Evolutionary conservation across 2,888 invertebrate genomes (phyloP), one percentile per base, ranked within the genome.

Genomic region (Timandra comae): DNA sequence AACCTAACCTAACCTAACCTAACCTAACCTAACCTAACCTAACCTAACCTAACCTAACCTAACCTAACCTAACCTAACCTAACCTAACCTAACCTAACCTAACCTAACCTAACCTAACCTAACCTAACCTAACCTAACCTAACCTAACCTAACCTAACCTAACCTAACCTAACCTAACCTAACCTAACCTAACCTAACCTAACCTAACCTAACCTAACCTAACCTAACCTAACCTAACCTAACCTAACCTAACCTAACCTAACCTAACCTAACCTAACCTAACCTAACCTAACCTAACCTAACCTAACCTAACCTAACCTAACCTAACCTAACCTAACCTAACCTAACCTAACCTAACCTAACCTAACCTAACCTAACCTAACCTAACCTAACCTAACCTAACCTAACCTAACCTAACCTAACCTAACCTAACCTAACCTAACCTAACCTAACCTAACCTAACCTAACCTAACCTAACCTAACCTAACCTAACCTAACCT

Each of bases 41-140:
- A 40, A 40, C 34, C 34, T 34, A 34, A 34, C 29, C 29, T 34
- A 29, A 25, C 41, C 41, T 40, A 41, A 43, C 43, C 45, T 43
- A 46, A 46, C 49, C 49, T 47, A 46, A 49, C 49, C 49, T 49
- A 49, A 43, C 43, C 48, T 43, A 49, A 43, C 45, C 45, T 38
- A 46, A 36, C 43, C 41, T 38, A 43, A 38, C 46, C 38, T 39
- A 36, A 41, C 39, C 40, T 42, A 40, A 40, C 39, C 42, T 40
- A 36, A 41, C 44, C 44, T 38, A 38, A 41, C 44, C 41, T 38
- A 41, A 44, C 41, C 44, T 43, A 37, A 43, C 39, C 38, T 41
- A 35, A 7, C 29, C 21, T 21, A 21, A 21, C 21, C 21, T 21
- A 21, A 38, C 38, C 40, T 40, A 40, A 40, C 40, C 40, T 40